Percentiles rank a stretch among this genome's conserved stretches.
Conservation (phyloP, 2,113 vertebrate species). For the Dasyurus viverrinus region DNA sequence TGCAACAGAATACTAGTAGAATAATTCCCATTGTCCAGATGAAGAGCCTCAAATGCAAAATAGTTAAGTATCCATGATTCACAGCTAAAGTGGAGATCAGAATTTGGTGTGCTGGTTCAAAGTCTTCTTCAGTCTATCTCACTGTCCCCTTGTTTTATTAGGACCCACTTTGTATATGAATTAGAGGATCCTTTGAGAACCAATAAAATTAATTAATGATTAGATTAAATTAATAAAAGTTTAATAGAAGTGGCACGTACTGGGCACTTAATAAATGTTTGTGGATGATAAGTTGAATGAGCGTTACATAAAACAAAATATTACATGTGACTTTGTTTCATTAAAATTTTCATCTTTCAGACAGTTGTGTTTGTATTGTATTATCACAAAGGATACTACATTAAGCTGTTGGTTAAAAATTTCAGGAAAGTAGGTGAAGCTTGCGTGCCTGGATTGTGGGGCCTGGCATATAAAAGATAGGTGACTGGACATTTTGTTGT, state of each 20-base stretch:
- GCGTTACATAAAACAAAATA: not conserved
- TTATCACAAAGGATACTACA: not conserved
- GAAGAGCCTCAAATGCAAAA: not conserved
- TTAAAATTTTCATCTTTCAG: not conserved
- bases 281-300: not conserved
- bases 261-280: not conserved
- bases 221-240: not conserved
- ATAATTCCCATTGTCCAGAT: too few species aligned
- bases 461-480: not conserved
- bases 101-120: not conserved
- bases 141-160: not conserved
- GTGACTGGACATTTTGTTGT: not conserved
- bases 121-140: not conserved
- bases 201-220: not conserved
- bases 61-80: not conserved
- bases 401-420: not conserved
- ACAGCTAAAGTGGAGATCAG: not conserved
- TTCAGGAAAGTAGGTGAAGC: not conserved
- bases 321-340: not conserved
- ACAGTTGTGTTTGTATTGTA: not conserved
- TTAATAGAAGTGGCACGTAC: not conserved
- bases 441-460: not conserved
- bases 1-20: too few species aligned
- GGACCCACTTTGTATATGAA: not conserved
- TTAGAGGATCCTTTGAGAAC: not conserved